Evolutionary conservation across 2,888 invertebrate genomes (phyloP).

Genomic region (Lasioglossum calceatum): DNA sequence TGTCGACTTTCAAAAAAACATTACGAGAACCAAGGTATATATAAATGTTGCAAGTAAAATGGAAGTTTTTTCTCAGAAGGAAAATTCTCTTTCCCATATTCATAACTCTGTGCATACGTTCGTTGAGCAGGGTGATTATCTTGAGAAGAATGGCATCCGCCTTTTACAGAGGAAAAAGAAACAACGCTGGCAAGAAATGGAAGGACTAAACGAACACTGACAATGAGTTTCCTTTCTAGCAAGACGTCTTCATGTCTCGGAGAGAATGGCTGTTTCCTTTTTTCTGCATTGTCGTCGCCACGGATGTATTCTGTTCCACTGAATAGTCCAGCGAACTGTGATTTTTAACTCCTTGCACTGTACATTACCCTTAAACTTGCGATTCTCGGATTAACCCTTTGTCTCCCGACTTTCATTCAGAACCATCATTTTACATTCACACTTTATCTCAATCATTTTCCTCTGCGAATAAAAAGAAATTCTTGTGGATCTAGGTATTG

Average conservation of each 20-base stretch:
- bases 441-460: neutral
- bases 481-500: no score
- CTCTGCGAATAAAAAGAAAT: neutral
- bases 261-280: neutral
- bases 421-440: neutral
- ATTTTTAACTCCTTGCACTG: neutral
- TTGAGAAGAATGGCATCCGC: neutral
- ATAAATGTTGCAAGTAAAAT: neutral
- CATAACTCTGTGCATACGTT: slow-evolving; percentile 7
- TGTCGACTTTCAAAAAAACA: neutral
- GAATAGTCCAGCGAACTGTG: neutral
- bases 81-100: slow-evolving; percentile 20
- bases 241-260: neutral
- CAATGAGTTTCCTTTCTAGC: neutral
- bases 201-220: neutral
- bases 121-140: slow-evolving; percentile 34
- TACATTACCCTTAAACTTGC: neutral
- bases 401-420: neutral
- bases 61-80: neutral
- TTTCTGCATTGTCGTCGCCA: neutral
- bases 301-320: neutral
- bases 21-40: neutral
- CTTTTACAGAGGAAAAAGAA: neutral
- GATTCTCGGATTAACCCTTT: neutral
- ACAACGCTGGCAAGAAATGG: neutral